Conservation (phyloP, 2,888 invertebrate genomes). For the Schizaphis graminum region DNA sequence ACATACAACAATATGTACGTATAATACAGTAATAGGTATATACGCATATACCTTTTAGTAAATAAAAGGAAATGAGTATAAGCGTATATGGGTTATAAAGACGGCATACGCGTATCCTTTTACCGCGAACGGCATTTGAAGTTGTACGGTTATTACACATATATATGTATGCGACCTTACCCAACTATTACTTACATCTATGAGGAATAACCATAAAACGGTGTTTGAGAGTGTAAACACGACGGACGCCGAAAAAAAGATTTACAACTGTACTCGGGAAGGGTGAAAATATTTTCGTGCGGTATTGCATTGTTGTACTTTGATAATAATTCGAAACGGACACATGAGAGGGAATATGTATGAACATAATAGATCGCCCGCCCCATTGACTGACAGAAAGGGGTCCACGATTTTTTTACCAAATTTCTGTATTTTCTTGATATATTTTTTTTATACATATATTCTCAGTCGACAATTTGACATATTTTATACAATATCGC, state of each 20-base stretch:
- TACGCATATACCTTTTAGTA: not conserved
- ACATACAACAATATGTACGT: not conserved
- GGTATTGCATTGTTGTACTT: constrained; percentile 13
- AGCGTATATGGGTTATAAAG: not conserved
- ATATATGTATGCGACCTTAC: not conserved
- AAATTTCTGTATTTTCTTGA: constrained; percentile 10
- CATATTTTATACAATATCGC: not conserved
- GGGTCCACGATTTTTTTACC: not conserved
- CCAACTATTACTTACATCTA: not conserved
- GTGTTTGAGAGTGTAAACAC: not conserved
- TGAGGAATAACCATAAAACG: constrained; percentile 35
- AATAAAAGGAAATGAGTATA: not conserved
- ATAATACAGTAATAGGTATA: not conserved
- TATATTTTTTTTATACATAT: not conserved
- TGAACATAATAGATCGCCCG: not conserved
- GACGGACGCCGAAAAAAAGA: not conserved
- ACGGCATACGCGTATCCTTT: not conserved
- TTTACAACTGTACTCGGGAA: not conserved
- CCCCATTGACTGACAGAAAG: constrained; percentile 15
- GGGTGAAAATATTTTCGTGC: not conserved
- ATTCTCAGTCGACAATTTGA: not conserved
- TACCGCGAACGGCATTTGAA: not conserved
- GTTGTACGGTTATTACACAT: not conserved
- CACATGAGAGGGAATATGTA: not conserved
- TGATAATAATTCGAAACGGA: constrained; percentile 45